Evolutionary conservation across 1,140 invertebrate species (phyloP).

Genomic region (Drosophila sp.): DNA sequence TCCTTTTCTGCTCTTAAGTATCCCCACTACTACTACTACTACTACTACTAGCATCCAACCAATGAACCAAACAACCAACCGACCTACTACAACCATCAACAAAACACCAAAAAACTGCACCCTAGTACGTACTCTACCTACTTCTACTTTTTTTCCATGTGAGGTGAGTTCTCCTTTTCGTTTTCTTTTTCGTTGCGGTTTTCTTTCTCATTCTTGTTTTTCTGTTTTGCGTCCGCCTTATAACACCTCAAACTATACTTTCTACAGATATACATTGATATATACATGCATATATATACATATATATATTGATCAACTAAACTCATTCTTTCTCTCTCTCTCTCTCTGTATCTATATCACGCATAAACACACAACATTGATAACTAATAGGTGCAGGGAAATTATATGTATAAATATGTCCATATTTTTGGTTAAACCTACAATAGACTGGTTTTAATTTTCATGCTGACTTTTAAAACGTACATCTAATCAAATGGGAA

Average conservation of each 20-base stretch:
- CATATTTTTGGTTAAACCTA: not conserved
- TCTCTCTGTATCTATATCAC: conserved; percentile 10
- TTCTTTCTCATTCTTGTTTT: conserved; percentile 30
- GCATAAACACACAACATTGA: not conserved
- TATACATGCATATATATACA: not conserved
- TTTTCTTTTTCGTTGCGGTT: conserved; percentile 28
- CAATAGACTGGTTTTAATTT: too few species aligned
- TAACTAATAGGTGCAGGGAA: conserved; percentile 5
- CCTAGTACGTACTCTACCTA: conserved; percentile 41
- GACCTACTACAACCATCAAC: conserved; percentile 29
- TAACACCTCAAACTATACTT: conserved; percentile 32
- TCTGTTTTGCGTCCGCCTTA: conserved; percentile 44
- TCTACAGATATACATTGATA: not conserved
- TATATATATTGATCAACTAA: conserved; percentile 7
- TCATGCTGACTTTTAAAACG: too few species aligned
- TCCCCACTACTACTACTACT: conserved; percentile 10
- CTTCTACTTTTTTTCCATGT: conserved; percentile 53
- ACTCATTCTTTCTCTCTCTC: conserved; percentile 18
- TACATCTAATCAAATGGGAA: too few species aligned
- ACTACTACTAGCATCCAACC: conserved; percentile 20
- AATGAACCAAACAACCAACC: conserved; percentile 19
- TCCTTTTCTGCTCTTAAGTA: conserved; percentile 29
- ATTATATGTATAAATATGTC: not conserved
- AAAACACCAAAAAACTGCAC: conserved; percentile 23
- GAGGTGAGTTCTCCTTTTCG: conserved; percentile 70